Base-by-base conservation (phyloP, 2,888 invertebrate species). In the Steinernema scapterisci region DNA sequence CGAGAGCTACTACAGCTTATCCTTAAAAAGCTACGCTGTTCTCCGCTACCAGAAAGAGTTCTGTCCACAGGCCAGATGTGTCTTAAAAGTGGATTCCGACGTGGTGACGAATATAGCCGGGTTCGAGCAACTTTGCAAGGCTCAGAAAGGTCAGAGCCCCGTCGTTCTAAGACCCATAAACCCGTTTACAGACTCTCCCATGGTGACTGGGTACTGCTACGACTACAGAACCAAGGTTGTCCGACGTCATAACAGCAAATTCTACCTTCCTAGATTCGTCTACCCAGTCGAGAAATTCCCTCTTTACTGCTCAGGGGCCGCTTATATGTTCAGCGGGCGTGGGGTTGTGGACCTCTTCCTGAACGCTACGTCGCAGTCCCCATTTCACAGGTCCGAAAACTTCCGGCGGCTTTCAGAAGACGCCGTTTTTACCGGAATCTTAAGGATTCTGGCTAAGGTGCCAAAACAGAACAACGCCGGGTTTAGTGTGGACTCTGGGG, bases 1-100 rank as follows among this genome's bases (percentile, higher is more conserved):
- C 19, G 74, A 74, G 21, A 46, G 44, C 52, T 74, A 74, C 52
- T 74, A 74, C 51, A 74, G 74, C 51, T 51, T 74, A 11, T 52
- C 71, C 23, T 19, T 74, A n/a, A 74, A 74, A 38, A 74, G 73
- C 1, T 74, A 43, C 23, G 74, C 63, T 5, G 3, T 73, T 23
- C 25, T 73, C 44, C 19, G 21, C 7, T 73, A 54, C 23, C 44
- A 54, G 5, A 13, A 70, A 21, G 48, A 38, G 5, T 46, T 44
- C 21, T 73, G 44, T 46, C 73, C 73, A 9, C 21, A 21, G 19
- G 63, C 63, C 3, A 63, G 70, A n/a, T 73, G 73, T 19, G 56
- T 73, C 11, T 11, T 73, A 23, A 73, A 73, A 27, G 38, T 73
- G n/a, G 73, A 73, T 25, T 54, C 54, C 38, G 73, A 73, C 43